A percentile compares a stretch with the other conserved stretches of the same genome.
Evolutionary conservation across 2,797 vertebrate genomes (phyloP).

Genomic region (Scomberomorus guttatus): DNA sequence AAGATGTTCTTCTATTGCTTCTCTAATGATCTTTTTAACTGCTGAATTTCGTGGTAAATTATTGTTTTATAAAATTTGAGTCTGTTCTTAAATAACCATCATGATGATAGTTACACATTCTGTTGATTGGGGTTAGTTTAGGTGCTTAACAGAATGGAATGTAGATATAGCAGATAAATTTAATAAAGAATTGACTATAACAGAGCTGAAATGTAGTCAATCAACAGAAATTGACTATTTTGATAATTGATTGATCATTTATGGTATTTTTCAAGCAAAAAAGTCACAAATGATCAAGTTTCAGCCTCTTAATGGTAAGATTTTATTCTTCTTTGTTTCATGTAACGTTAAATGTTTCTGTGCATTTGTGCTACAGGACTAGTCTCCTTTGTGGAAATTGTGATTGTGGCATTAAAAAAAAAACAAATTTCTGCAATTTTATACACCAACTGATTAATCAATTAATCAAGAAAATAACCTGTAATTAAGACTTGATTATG

Average conservation of each 20-base stretch:
- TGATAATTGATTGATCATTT: not conserved
- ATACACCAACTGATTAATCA: too few relatives aligned
- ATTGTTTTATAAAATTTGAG: conserved; percentile 44
- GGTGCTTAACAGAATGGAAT: conserved; percentile 6
- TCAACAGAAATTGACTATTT: not conserved
- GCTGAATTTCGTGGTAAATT: conserved; percentile 47
- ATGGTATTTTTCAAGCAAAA: not conserved
- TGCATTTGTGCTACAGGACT: rapidly evolving
- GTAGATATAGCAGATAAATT: not conserved
- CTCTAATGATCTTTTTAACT: conserved; percentile 64
- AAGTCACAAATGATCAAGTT: not conserved
- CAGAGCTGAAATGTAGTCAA: not conserved
- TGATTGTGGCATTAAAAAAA: too few relatives aligned
- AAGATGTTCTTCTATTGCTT: conserved; percentile 21
- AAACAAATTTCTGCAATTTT: not conserved
- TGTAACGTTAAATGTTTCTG: not conserved
- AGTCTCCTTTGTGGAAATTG: too few relatives aligned
- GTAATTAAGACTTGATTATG: not conserved
- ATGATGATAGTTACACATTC: conserved; percentile 15
- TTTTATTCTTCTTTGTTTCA: conserved; percentile 4
- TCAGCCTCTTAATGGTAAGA: not conserved
- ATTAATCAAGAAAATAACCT: too few relatives aligned
- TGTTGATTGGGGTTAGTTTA: conserved; percentile 39
- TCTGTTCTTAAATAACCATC: conserved; percentile 26
- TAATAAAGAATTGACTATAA: not conserved